These are phyloP conservation scores for Prietella phreatophila DNA, from an alignment of 2,113 vertebrate species.

Conservation along the genomic window DNA sequence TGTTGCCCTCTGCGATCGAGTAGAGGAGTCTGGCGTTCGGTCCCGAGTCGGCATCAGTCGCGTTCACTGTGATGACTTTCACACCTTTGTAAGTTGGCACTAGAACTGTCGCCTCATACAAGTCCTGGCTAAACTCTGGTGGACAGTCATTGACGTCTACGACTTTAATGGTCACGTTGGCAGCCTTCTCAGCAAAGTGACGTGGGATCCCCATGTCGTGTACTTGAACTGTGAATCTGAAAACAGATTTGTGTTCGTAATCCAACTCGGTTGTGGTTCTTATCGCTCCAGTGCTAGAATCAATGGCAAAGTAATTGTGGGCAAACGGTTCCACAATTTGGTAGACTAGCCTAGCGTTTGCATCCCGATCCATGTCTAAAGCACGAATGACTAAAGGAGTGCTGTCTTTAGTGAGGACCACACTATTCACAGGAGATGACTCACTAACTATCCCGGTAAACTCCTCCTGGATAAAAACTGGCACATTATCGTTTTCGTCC, in stretches of 20 bases:
- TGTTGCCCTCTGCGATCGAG: conserved; percentile 93
- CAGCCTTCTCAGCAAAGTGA: conserved; percentile 85
- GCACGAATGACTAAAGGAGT: conserved; percentile 88
- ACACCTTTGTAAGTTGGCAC: conserved; percentile 92
- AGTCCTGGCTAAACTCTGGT: conserved; percentile 82
- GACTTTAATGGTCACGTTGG: conserved; percentile 90
- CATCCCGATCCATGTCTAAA: conserved; percentile 83
- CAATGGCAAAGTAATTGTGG: conserved; percentile 89
- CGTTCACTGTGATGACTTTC: conserved; percentile 81
- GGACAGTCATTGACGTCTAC: conserved; percentile 92
- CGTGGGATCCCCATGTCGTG: conserved; percentile 87
- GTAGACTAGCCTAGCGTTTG: conserved; percentile 90
- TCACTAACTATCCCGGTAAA: conserved; percentile 90
- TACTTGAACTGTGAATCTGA: conserved; percentile 91
- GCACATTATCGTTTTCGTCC: conserved; percentile 94
- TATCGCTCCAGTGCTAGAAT: conserved; percentile 92
- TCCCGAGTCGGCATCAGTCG: conserved; percentile 86
- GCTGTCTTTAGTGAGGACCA: conserved; percentile 85
- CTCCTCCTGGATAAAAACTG: conserved; percentile 80
- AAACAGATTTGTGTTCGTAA: conserved; percentile 84
- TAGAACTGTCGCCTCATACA: conserved; percentile 82
- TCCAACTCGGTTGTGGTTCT: conserved; percentile 82
- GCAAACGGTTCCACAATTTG: conserved; percentile 91
- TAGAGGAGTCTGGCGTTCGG: conserved; percentile 86
- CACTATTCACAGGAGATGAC: conserved; percentile 82